phyloP scores from a whole-genome alignment of 2,888 invertebrate genomes.

The Drosophila stalkeri region DNA sequence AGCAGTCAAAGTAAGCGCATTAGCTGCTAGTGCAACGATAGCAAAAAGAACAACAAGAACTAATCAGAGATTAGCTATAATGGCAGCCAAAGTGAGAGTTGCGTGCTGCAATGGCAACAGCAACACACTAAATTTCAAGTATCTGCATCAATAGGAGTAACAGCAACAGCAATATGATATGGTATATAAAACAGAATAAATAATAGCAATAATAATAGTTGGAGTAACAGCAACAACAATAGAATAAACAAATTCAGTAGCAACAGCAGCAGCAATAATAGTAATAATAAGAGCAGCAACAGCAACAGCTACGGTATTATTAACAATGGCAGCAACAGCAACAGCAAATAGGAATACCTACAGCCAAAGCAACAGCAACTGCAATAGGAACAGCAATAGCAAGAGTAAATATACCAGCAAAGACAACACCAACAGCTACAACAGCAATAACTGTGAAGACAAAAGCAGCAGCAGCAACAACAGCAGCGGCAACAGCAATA shows the following conservation, averaged over 20 bases:
- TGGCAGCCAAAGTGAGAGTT: not conserved
- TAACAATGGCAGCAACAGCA: not conserved
- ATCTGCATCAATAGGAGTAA: not conserved
- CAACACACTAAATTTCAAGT: not conserved
- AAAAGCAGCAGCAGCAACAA: not conserved
- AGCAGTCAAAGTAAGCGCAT: not conserved
- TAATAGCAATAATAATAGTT: not conserved
- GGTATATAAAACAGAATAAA: not conserved
- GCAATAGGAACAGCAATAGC: no score
- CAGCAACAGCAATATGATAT: not conserved
- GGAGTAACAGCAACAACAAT: not conserved
- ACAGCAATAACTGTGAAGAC: not conserved
- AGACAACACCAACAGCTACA: not conserved
- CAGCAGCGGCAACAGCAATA: not conserved
- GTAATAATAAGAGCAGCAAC: not conserved
- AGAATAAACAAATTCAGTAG: not conserved
- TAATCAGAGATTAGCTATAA: not conserved
- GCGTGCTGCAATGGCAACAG: not conserved
- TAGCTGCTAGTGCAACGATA: constrained; percentile 1
- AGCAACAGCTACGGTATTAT: no score
- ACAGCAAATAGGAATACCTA: not conserved
- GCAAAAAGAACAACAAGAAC: not conserved
- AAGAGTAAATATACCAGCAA: not conserved
- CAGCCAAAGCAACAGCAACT: no score
- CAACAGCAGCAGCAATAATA: not conserved